Percentiles rank a stretch among this genome's conserved stretches.
Evolutionary conservation across 1,140 invertebrate species (phyloP).

Genomic region (Linepithema humile): DNA sequence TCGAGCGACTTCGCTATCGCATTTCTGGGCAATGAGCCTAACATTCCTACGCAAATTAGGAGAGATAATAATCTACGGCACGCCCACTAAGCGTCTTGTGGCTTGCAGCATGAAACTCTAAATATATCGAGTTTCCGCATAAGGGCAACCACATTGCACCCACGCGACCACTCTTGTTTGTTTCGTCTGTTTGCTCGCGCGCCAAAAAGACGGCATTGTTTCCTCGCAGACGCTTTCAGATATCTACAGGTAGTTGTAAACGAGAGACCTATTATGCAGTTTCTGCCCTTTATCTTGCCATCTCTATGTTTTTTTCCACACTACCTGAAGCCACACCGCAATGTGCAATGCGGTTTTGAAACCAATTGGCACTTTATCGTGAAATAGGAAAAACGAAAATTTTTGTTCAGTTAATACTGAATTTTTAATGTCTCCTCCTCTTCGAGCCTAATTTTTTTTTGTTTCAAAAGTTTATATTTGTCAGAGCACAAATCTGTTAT

Average conservation of each 20-base stretch:
- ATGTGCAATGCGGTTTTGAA: not conserved
- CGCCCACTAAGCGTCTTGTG: not conserved
- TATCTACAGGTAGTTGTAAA: constrained; percentile 62
- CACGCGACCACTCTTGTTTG: constrained; percentile 59
- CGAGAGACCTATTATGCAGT: constrained; percentile 50
- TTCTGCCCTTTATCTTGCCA: not conserved
- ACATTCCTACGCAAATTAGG: too few relatives aligned
- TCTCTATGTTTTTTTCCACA: not conserved
- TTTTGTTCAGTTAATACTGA: not conserved
- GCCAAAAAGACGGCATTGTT: constrained; percentile 59
- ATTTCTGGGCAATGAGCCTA: not conserved
- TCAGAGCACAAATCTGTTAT: not conserved
- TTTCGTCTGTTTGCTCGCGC: constrained; percentile 45
- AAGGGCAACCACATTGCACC: not conserved
- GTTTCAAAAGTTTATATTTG: not conserved
- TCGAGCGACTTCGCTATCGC: not conserved
- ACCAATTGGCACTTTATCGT: too few relatives aligned
- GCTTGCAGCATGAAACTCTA: constrained; percentile 39
- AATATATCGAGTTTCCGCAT: constrained; percentile 52
- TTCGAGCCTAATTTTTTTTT: not conserved
- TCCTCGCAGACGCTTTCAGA: constrained; percentile 36
- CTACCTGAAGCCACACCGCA: not conserved
- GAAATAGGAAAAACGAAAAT: not conserved
- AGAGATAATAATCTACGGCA: too few relatives aligned
- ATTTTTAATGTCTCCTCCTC: not conserved